Evolutionary conservation across 2,797 vertebrate genomes (phyloP).

Genomic region (Pipistrellus pygmaeus): DNA sequence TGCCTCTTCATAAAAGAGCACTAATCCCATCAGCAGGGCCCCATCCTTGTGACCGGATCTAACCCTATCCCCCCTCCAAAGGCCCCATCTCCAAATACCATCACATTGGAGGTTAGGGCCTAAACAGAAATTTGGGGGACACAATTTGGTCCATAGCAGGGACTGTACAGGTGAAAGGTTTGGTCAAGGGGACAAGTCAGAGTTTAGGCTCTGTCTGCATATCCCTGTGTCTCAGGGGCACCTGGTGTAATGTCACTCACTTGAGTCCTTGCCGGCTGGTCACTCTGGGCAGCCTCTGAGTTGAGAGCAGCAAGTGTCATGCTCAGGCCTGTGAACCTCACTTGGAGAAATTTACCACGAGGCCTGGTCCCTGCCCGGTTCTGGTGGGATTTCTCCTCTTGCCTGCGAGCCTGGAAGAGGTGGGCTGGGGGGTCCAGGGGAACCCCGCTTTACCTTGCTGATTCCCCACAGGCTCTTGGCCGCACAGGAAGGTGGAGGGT

Average conservation of each 20-base stretch:
- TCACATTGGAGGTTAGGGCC: background rate
- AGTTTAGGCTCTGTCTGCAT: background rate
- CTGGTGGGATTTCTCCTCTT: background rate
- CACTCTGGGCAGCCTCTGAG: background rate
- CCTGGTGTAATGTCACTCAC: background rate
- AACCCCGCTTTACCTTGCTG: background rate
- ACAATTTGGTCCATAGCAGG: background rate
- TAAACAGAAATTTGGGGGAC: background rate
- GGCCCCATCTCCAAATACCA: background rate
- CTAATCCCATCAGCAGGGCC: background rate
- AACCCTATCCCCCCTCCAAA: background rate
- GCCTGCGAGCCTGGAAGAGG: background rate
- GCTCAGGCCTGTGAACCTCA: background rate
- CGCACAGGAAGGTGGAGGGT: background rate
- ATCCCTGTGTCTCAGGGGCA: background rate
- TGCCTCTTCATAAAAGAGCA: too few relatives aligned
- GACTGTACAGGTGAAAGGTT: background rate
- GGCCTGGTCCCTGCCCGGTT: background rate
- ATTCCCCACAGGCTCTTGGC: background rate
- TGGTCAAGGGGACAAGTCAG: background rate
- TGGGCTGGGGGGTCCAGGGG: background rate
- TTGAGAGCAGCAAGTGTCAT: background rate
- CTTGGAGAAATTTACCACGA: background rate
- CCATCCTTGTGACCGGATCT: background rate
- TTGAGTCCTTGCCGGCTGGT: rapidly evolving